Evolutionary conservation across 2,113 vertebrate species (phyloP), one percentile per base, ranked within the genome.

Genomic region (Monarcha castaneiventris): DNA sequence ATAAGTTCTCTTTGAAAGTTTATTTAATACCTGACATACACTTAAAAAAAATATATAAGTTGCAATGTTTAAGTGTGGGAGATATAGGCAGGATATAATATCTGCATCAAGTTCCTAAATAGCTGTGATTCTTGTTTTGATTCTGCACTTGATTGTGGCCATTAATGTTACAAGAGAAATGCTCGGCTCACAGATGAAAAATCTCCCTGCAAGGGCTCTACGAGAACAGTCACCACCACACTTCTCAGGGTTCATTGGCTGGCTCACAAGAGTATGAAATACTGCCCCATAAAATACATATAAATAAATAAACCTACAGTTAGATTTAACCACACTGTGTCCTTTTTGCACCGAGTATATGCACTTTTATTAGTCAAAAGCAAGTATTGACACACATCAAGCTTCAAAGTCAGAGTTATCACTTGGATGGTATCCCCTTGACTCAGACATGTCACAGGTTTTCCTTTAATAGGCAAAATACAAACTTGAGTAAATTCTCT

Each of bases 391-490:
- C 74, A 84, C 32, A 54, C 17, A 61, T 46, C 5, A 68, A 54
- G 18, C 49, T 52, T 52, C 74, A 19, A 75, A 92, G 49, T 78
- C 51, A 59, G 81, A 83, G 66, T 26, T 81, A 84, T 75, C 88
- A 77, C 75, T 85, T 85, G 80, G 62, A 82, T 94, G 89, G 93
- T 13, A 93, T 81, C 39, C 77, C 52, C 73, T 44, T 92, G 93
- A 89, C 64, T 85, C 85, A 84, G 26, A 58, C 26, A n/a, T 27
- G 23, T 61, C 39, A 21, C 83, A 75, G 66, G 33, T 81, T 43
- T 93, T 86, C 66, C 90, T 96, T 81, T 84, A 93, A 96, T 35
- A 62, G 85, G 82, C 43, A 87, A 96, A 96, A 89, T 75, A 96
- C 55, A 91, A 71, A 83, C 56, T 72, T 62, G 3, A 64, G 55